These are phyloP conservation scores for Cryptus armator DNA, from an alignment of 2,888 invertebrate genomes.

Conservation along the genomic window DNA sequence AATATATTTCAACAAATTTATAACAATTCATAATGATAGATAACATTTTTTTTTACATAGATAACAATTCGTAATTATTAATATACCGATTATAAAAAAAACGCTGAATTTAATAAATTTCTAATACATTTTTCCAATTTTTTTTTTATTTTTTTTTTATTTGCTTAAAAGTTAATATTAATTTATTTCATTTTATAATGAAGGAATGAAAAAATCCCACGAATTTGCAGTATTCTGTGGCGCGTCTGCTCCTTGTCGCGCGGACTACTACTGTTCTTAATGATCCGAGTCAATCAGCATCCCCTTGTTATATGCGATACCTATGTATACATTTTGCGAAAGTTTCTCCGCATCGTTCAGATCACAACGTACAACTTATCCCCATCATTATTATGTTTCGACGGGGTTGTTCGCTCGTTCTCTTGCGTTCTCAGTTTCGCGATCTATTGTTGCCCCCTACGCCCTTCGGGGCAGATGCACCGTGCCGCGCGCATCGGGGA, in stretches of 20 bases:
- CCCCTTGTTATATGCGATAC: slow-evolving; percentile 9
- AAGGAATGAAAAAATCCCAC: not conserved
- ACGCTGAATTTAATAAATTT: no score
- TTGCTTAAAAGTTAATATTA: not conserved
- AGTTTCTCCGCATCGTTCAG: not conserved
- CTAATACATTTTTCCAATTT: no score
- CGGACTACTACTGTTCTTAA: not conserved
- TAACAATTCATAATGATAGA: no score
- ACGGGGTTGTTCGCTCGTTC: slow-evolving; percentile 30
- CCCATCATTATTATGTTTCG: slow-evolving; percentile 32
- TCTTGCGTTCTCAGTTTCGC: slow-evolving; percentile 16
- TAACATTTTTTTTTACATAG: no score
- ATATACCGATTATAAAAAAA: no score
- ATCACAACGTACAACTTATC: slow-evolving; percentile 8
- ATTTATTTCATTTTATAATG: not conserved
- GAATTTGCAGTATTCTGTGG: not conserved
- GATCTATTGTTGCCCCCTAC: slow-evolving; percentile 27
- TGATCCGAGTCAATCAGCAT: slow-evolving; percentile 32
- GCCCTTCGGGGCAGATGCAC: slow-evolving; percentile 74
- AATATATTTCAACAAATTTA: no score
- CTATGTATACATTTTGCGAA: slow-evolving; percentile 13
- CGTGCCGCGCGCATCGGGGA: not conserved
- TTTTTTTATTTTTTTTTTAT: no score
- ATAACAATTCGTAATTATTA: no score
- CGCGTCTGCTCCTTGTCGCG: no score